Evolutionary conservation across 2,797 vertebrate species (phyloP), one percentile per base, ranked within the genome.

Genomic region (Kryptolebias ocellatus): DNA sequence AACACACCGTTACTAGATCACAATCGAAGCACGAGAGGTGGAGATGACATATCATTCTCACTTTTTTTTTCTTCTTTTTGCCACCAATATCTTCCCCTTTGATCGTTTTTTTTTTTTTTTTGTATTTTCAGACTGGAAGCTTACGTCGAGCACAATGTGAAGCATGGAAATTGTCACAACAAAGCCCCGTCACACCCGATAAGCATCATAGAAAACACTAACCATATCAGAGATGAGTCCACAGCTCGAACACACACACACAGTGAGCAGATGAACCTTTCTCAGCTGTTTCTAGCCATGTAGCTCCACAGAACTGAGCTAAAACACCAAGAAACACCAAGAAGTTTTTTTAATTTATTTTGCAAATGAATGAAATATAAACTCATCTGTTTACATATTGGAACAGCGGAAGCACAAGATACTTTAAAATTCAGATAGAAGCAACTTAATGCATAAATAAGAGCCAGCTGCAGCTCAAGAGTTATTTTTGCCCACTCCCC

Each of bases 1-100:
- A 90, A 93, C 83, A 65, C 4, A 47, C 75, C 86, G 85, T 90
- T 79, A 81, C 86, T 20, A 92, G 93, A 94, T 94, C 70, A 18
- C 87, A 89, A 94, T 94, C 92, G 5, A 74, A 52, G 53, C 74
- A 64, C 55, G 2, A 80, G 76, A 83, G 64, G 59, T 66, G 56
- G 29, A 68, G 80, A 68, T 80, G 83, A 72, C 72, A 67, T 60
- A 71, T 81, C 68, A 15, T 59, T 80, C 68, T 59, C 61, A 16
- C 73, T 74, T 76, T 63, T 79, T 85, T 71, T 67, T 18, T n/a
- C n/a, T 10, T 20, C 3, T 15, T 16, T 5, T 37, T 10, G 34
- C 34, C 44, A 42, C 45, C 70, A 60, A 66, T 84, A 64, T 57
- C 60, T 60, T 77, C 34, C 51, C 59, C 80, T 39, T 80, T 76